Evolutionary conservation across 1,140 invertebrate species (phyloP).

Genomic region (Microplitis demolitor): DNA sequence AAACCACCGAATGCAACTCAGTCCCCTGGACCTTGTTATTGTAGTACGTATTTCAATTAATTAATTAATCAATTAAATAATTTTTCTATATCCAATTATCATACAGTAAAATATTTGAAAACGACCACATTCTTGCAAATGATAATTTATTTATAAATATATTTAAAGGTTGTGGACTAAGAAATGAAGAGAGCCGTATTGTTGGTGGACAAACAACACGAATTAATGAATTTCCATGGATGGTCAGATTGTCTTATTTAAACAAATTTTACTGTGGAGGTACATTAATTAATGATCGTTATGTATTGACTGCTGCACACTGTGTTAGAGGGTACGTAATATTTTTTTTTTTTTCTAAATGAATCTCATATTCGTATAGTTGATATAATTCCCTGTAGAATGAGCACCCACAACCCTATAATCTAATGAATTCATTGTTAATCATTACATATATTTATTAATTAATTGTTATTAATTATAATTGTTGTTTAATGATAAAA

Average conservation of each 20-base stretch:
- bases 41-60: conserved; percentile 44
- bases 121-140: background rate
- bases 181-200: conserved; percentile 78
- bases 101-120: background rate
- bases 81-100: background rate
- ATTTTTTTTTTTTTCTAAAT: no score
- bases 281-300: conserved; percentile 80
- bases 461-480: no score
- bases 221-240: conserved; percentile 82
- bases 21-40: conserved; percentile 43
- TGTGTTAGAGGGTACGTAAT: conserved; percentile 78
- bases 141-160: conserved; percentile 18
- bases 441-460: no score
- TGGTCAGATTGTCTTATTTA: conserved; percentile 78
- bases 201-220: conserved; percentile 75
- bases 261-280: conserved; percentile 87
- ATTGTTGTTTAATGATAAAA: no score
- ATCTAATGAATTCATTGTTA: no score
- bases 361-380: no score
- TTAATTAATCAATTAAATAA: background rate
- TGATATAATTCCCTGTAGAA: no score
- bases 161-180: conserved; percentile 75
- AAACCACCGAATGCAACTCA: conserved; percentile 39
- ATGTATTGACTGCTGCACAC: conserved; percentile 81
- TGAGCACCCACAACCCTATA: no score